Conservation (phyloP, 2,113 vertebrate genomes). For the Prunella fulvescens region DNA sequence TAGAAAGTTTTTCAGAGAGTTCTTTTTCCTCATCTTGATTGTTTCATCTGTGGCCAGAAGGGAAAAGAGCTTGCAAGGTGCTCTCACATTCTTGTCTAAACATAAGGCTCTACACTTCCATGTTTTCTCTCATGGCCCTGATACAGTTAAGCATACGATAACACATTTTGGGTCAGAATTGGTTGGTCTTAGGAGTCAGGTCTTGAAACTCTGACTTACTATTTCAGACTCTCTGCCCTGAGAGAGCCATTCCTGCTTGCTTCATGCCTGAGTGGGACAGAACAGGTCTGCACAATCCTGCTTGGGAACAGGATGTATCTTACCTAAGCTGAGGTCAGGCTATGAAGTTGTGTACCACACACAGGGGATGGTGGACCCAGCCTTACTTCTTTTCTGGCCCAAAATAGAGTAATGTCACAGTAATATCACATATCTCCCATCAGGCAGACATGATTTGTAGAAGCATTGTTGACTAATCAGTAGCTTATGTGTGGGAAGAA, state of each 20-base stretch:
- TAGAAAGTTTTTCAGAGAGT: not conserved
- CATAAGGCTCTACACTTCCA: not conserved
- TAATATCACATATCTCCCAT: not conserved
- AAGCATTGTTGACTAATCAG: not conserved
- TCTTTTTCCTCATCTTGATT: not conserved
- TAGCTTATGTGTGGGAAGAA: not conserved
- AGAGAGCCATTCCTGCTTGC: not conserved
- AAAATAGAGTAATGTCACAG: not conserved
- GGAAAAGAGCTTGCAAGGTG: not conserved
- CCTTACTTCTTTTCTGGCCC: not conserved
- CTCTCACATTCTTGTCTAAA: not conserved
- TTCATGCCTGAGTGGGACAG: not conserved
- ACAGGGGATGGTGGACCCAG: fast-evolving
- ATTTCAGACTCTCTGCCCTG: not conserved
- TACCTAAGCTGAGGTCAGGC: not conserved
- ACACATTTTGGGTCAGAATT: not conserved
- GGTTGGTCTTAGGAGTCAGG: not conserved
- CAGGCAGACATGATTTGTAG: not conserved
- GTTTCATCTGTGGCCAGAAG: not conserved
- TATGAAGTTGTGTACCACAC: fast-evolving
- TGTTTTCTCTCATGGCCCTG: not conserved
- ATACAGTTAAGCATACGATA: not conserved
- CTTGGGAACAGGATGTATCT: not conserved
- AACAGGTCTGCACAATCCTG: not conserved
- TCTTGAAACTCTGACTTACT: not conserved